A percentile compares a stretch with the other conserved stretches of the same genome.
Conservation (phyloP, 35 echinoderm and acorn worm genomes). For the Strongylocentrotus purpuratus region DNA sequence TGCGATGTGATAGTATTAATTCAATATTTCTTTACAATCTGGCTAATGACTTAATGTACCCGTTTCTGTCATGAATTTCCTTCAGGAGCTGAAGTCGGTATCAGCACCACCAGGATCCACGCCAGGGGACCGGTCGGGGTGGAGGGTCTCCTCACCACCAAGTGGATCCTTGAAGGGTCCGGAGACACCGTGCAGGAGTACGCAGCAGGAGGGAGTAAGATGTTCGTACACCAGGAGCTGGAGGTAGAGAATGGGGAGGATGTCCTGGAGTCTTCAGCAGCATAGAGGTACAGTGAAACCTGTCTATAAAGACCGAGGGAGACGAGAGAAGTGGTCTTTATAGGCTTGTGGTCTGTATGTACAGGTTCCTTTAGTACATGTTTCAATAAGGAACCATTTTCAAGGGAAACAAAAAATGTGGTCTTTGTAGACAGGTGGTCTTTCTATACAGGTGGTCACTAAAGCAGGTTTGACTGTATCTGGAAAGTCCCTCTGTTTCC, state of each 20-base stretch:
- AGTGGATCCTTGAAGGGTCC: constrained; percentile 88
- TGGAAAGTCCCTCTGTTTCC: background rate
- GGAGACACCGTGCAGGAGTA: constrained; percentile 89
- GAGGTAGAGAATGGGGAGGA: constrained; percentile 20
- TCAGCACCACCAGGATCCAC: constrained; percentile 92
- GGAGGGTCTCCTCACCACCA: constrained; percentile 96
- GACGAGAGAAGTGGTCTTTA: too few species aligned
- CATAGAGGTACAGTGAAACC: too few species aligned
- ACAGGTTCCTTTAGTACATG: too few species aligned
- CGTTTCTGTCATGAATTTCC: background rate
- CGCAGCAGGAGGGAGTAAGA: constrained; percentile 62
- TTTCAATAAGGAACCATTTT: too few species aligned
- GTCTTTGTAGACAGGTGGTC: too few species aligned
- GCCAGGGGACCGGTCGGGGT: constrained; percentile 93
- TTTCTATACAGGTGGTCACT: too few species aligned
- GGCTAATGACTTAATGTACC: background rate
- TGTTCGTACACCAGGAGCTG: constrained; percentile 76
- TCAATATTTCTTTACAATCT: too few species aligned
- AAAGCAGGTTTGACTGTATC: too few species aligned
- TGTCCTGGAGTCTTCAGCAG: background rate
- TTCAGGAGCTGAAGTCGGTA: constrained; percentile 94
- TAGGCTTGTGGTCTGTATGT: too few species aligned
- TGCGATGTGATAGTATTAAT: too few species aligned
- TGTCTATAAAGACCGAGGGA: too few species aligned
- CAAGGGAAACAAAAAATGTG: too few species aligned